Base-by-base conservation (phyloP, 2,797 vertebrate genomes). In the Cichlasoma orientale region DNA sequence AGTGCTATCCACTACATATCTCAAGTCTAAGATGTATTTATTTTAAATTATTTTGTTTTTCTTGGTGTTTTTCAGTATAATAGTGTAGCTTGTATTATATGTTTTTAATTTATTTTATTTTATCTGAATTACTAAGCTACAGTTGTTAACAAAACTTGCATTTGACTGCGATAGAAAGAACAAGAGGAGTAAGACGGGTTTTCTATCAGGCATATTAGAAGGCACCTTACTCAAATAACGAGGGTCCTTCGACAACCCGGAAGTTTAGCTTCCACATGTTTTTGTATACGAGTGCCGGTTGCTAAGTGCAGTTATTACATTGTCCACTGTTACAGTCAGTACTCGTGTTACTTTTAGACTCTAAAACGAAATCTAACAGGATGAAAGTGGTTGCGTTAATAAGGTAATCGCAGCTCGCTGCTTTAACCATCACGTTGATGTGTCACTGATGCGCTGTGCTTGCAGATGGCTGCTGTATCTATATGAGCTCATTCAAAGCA, bases 361-460 rank as follows among this genome's bases (percentile, higher is more conserved):
- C 2, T 41, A 56, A 2, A 56, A 10, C 1, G 4, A 25, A 61
- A 68, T 61, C 69, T 54, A 83, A 74, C 56, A 93, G 71, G 82
- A 96, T 96, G 96, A 96, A 94, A 86, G 95, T 96, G 25, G 95
- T 96, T 80, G 96, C 95, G 72, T 88, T 96, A 72, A 96, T 96
- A 90, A 96, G 96, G 95, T 96, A 95, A 93, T 19, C 4, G 33
- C 21, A 7, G 25, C 38, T 61, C 47, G 84, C 29, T 47, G 3
- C 5, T 54, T 2, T 9, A 33, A 29, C 7, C 13, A 14, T 59
- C 14, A 57, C 18, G 18, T 2, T 9, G 4, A 7, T 55, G 2
- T 55, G 2, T 54, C 16, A 3, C 13, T 16, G 47, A 18, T 54
- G 47, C 44, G 9, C 56, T 38, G 13, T 74, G 44, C 55, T 75